A percentile compares a stretch with the other conserved stretches of the same genome.
Evolutionary conservation across 2,888 invertebrate species (phyloP).

Genomic region (Erebia palarica): DNA sequence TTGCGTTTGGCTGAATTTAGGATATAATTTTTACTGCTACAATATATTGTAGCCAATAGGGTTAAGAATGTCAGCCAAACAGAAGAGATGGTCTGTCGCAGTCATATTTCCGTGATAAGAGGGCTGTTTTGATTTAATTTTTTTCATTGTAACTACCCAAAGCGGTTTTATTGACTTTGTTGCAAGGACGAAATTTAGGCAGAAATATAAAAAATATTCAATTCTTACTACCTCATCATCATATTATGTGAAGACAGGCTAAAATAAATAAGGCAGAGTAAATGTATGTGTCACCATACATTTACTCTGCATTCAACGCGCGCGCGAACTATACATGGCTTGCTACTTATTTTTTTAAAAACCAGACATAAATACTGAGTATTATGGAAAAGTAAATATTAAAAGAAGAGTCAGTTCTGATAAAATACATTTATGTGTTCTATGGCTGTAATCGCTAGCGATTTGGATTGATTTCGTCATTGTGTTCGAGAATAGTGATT

Average conservation of each 20-base stretch:
- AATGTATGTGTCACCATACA: too few species aligned
- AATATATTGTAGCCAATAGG: too few species aligned
- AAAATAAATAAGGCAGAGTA: too few species aligned
- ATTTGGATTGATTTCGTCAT: conserved; percentile 62
- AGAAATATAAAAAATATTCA: not conserved
- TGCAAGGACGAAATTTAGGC: not conserved
- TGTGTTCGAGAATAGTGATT: conserved; percentile 59
- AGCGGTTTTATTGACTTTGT: not conserved
- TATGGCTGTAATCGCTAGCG: conserved; percentile 50
- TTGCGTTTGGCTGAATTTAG: too few species aligned
- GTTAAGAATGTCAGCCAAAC: too few species aligned
- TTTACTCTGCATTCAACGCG: too few species aligned
- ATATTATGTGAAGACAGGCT: too few species aligned
- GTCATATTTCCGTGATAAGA: not conserved
- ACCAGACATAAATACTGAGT: too few species aligned
- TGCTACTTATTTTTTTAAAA: too few species aligned
- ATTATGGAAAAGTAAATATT: not conserved
- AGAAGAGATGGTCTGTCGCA: too few species aligned
- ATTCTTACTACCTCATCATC: not conserved
- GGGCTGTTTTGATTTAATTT: not conserved
- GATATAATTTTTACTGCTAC: too few species aligned
- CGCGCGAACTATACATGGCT: too few species aligned
- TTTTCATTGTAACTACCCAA: not conserved
- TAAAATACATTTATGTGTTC: conserved; percentile 42
- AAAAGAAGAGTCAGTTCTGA: conserved; percentile 19